Conservation (phyloP, 1,140 invertebrate species). For the Psix sp. region DNA sequence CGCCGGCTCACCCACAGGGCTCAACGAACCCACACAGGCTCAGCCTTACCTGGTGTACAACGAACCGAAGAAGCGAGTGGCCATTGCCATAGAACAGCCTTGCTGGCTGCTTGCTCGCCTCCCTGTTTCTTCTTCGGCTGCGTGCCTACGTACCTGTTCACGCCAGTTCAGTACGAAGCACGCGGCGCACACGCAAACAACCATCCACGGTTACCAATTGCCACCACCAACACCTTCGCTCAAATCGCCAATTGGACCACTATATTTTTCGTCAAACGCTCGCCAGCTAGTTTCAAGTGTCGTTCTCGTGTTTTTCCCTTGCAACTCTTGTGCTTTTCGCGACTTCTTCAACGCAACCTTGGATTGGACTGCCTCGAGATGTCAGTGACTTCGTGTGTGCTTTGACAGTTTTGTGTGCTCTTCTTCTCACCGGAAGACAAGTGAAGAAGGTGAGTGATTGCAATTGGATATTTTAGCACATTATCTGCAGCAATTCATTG, state of each 20-base stretch:
- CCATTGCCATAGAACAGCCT: constrained; percentile 59
- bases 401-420: constrained; percentile 63
- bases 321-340: constrained; percentile 17
- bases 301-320: no score
- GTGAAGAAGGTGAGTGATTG: constrained; percentile 55
- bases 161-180: constrained; percentile 75
- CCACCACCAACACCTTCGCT: constrained; percentile 21
- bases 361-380: constrained; percentile 49
- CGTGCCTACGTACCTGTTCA: constrained; percentile 59
- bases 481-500: no score
- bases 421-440: constrained; percentile 43
- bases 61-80: constrained; percentile 52
- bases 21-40: constrained; percentile 36
- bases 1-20: constrained; percentile 35
- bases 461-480: neutral
- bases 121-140: constrained; percentile 50
- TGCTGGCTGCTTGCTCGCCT: constrained; percentile 62
- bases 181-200: constrained; percentile 76
- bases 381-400: constrained; percentile 63
- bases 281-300: no score
- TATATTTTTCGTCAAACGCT: no score
- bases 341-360: constrained; percentile 20
- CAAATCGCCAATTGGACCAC: no score
- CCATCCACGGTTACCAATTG: constrained; percentile 70
- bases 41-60: constrained; percentile 50